These are phyloP conservation scores for Marmota monax DNA, from an alignment of 2,113 vertebrate genomes.

Conservation along the genomic window DNA sequence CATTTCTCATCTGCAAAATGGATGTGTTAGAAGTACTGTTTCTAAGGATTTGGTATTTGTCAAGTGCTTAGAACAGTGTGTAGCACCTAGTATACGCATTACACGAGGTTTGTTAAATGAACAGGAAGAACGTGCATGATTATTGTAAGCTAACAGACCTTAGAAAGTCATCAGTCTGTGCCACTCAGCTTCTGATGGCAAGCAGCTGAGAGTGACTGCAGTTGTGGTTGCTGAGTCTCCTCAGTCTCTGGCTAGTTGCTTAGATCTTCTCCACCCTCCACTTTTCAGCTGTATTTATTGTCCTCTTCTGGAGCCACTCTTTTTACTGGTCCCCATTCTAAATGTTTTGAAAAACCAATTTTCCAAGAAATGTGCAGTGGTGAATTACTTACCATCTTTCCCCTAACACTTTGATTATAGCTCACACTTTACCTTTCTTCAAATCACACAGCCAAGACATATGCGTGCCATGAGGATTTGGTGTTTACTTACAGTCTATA, in stretches of 20 bases:
- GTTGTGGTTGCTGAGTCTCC: background rate
- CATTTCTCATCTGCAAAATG: background rate
- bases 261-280: background rate
- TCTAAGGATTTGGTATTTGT: slow-evolving; percentile 18
- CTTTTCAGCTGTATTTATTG: slow-evolving; percentile 24
- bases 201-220: background rate
- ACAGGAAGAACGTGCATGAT: background rate
- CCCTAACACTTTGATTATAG: background rate
- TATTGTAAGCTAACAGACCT: background rate
- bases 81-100: background rate
- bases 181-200: background rate
- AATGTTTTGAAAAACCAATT: background rate
- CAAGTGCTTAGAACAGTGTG: background rate
- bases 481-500: slow-evolving; percentile 41
- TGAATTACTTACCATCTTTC: slow-evolving; percentile 5
- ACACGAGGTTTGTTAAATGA: background rate
- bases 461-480: slow-evolving; percentile 3
- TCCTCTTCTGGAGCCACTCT: background rate
- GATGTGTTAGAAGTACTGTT: background rate
- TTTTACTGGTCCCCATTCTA: slow-evolving; percentile 28
- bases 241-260: slow-evolving; percentile 21
- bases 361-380: background rate
- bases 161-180: background rate
- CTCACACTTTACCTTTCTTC: background rate
- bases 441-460: background rate